Conservation (phyloP, 2,113 vertebrate genomes). For the Polypterus bichir region DNA sequence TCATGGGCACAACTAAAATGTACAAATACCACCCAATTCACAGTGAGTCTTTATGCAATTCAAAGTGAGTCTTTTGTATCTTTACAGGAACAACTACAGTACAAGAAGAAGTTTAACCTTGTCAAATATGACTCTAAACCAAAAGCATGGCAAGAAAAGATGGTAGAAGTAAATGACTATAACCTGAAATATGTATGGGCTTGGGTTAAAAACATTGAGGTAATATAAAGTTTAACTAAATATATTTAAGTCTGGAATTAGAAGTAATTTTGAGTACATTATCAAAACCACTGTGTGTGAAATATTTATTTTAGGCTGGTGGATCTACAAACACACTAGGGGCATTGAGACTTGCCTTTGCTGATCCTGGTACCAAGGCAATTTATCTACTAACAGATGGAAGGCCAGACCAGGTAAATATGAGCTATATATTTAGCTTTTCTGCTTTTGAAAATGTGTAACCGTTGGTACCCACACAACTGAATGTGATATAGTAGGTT, state of each 20-base stretch:
- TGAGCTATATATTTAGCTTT: background rate
- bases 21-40: too few species aligned
- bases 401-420: conserved; percentile 61
- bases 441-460: too few species aligned
- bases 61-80: background rate
- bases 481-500: too few species aligned
- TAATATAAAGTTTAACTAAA: conserved; percentile 25
- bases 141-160: conserved; percentile 47
- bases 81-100: conserved; percentile 57
- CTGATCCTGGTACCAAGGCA: conserved; percentile 45
- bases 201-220: conserved; percentile 61
- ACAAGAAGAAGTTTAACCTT: conserved; percentile 62
- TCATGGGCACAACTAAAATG: too few species aligned
- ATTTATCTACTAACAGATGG: conserved; percentile 67
- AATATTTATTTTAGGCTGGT: conserved; percentile 36
- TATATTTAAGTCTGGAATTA: background rate
- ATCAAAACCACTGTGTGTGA: background rate
- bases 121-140: conserved; percentile 55
- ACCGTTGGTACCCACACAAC: too few species aligned
- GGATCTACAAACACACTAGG: conserved; percentile 58
- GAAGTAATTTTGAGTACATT: background rate
- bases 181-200: conserved; percentile 46
- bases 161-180: conserved; percentile 50
- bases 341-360: conserved; percentile 53
- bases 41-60: too few species aligned